Evolutionary conservation across 2,888 invertebrate species (phyloP).

Genomic region (Hydropsyche betteni): DNA sequence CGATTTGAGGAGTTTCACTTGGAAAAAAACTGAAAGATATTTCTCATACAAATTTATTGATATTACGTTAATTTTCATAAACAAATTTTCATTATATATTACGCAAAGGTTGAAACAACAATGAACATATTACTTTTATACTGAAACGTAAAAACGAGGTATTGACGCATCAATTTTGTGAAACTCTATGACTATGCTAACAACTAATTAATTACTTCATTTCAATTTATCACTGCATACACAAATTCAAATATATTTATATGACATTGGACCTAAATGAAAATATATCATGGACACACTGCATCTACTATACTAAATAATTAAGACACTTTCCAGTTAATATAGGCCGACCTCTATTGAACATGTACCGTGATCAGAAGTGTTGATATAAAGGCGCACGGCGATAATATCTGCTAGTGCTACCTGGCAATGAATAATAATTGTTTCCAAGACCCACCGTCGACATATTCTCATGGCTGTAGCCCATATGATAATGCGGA

Average conservation of each 20-base stretch:
- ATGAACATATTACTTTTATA: too few relatives aligned
- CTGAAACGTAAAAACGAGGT: too few relatives aligned
- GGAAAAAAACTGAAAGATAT: too few relatives aligned
- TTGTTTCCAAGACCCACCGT: constrained; percentile 45
- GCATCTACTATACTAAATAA: constrained; percentile 38
- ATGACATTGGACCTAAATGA: constrained; percentile 31
- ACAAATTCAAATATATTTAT: constrained; percentile 17
- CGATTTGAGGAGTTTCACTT: too few relatives aligned
- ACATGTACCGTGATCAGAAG: constrained; percentile 39
- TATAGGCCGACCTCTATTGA: constrained; percentile 35
- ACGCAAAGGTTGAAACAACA: too few relatives aligned
- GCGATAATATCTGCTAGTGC: constrained; percentile 32
- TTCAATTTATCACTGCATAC: constrained; percentile 15
- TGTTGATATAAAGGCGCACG: constrained; percentile 38
- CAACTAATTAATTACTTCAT: too few relatives aligned
- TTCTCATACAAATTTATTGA: too few relatives aligned
- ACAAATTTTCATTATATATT: too few relatives aligned
- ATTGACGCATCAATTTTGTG: too few relatives aligned
- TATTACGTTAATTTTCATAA: too few relatives aligned
- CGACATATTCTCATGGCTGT: constrained; percentile 50
- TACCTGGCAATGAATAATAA: constrained; percentile 38
- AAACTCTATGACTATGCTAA: too few relatives aligned
- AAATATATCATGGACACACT: constrained; percentile 34
- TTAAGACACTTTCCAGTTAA: constrained; percentile 39
- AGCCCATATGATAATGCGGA: constrained; percentile 56